Evolutionary conservation across 1,140 invertebrate species (phyloP), one percentile per base, ranked within the genome.

Genomic region (Pteromalus puparum): DNA sequence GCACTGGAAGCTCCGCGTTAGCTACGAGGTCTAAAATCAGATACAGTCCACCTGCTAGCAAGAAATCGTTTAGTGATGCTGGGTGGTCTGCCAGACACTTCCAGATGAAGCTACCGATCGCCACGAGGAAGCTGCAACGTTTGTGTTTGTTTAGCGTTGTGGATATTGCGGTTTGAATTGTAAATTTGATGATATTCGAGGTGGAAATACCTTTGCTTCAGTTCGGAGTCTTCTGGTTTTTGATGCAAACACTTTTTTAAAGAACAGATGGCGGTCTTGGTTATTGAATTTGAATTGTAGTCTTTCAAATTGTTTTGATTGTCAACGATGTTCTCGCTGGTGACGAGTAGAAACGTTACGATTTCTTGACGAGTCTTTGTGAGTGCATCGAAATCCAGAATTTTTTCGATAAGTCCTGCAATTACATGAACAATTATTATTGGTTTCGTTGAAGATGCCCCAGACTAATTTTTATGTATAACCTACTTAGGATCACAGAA

Each of bases 31-130:
- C 90, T 18, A 90, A 68, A 7, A 89, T 84, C 12, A 85, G 26
- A 7, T 89, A 90, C 10, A 90, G 78, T 34, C 86, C 87, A 10
- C 48, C 74, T n/a, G 86, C 68, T n/a, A 85, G 21, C 2, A 70
- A 15, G 34, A 92, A 91, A 61, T 86, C 79, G 0, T 89, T 24
- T 12, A 88, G 68, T 15, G 72, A 85, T 26, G 15, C n/a, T 3
- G 87, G 65, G 79, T 84, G 88, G n/a, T 24, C 28, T 9, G 88
- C 73, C 28, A 91, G 68, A 34, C 87, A 89, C 61, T 89, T 82
- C 90, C 91, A 91, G 79, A 90, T 83, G 65, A 87, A 92, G 7
- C 86, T 86, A 28, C 89, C 89, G 28, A 89, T 84, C 1, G 89
- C 86, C 46, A 90, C 65, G 18, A 91, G 38, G 73, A 91, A 86